A percentile compares a stretch with the other conserved stretches of the same genome.
Conservation (phyloP, 2,113 vertebrate species). For the Trogon surrucura region DNA sequence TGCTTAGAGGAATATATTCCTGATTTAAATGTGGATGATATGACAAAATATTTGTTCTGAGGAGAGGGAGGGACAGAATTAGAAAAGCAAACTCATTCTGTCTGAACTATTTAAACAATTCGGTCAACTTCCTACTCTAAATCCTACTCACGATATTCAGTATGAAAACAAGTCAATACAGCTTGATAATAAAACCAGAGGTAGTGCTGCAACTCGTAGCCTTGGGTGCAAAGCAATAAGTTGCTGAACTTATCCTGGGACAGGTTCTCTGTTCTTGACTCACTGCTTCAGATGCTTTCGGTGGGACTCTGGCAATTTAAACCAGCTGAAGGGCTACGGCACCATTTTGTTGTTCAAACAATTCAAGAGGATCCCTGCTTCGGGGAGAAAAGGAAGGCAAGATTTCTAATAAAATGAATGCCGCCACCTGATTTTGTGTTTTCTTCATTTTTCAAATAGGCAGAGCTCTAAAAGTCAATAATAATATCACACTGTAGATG, state of each 20-base stretch:
- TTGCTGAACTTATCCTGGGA: neutral
- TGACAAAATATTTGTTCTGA: slow-evolving; percentile 9
- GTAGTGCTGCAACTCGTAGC: neutral
- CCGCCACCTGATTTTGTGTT: slow-evolving; percentile 20
- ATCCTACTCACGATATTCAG: neutral
- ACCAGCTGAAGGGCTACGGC: neutral
- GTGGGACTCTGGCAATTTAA: neutral
- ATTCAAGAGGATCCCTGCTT: neutral
- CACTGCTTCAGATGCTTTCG: neutral
- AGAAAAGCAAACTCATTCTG: slow-evolving; percentile 45
- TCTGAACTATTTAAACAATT: slow-evolving; percentile 45
- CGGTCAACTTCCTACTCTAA: slow-evolving; percentile 50
- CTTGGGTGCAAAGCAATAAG: slow-evolving; percentile 1
- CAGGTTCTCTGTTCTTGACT: neutral
- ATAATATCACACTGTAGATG: slow-evolving; percentile 40
- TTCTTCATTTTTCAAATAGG: slow-evolving; percentile 50
- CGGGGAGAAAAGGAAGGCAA: neutral
- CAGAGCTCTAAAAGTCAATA: slow-evolving; percentile 51
- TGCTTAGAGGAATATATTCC: neutral
- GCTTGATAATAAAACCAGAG: slow-evolving; percentile 42
- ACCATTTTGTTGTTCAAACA: slow-evolving; percentile 41
- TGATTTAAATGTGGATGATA: neutral
- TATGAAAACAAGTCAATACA: slow-evolving; percentile 21
- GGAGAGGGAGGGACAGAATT: neutral
- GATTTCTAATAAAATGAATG: slow-evolving; percentile 49